Conservation (phyloP, 2,113 vertebrate genomes). For the Electrona antarctica region DNA sequence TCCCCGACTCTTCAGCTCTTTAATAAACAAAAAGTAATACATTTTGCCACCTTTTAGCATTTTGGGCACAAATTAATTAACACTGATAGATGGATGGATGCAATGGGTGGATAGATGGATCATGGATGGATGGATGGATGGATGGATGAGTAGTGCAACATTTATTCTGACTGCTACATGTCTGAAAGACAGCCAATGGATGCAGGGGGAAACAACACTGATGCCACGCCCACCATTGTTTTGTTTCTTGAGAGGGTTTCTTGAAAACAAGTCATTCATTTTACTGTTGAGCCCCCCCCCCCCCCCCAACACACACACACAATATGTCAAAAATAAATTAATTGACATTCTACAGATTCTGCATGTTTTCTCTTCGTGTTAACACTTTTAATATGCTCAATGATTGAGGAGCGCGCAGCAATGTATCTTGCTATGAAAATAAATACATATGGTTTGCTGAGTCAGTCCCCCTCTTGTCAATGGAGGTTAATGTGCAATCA, state of each 20-base stretch:
- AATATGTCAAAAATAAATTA: no score
- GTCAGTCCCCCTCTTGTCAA: no score
- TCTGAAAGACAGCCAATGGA: slow-evolving; percentile 35
- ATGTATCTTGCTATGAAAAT: no score
- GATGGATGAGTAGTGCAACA: no score
- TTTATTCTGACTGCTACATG: background rate
- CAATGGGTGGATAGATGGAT: background rate
- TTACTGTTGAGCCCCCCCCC: no score
- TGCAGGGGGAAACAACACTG: background rate
- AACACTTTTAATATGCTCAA: background rate
- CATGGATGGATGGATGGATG: slow-evolving; percentile 1
- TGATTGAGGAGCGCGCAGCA: background rate
- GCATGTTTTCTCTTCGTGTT: background rate
- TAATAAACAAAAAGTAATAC: no score
- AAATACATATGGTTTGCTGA: background rate
- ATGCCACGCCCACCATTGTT: slow-evolving; percentile 53
- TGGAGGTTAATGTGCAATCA: background rate
- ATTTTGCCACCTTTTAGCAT: slow-evolving; percentile 54
- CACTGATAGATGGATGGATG: background rate
- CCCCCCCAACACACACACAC: no score
- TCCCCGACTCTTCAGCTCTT: no score
- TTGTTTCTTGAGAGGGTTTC: background rate
- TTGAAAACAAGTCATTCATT: slow-evolving; percentile 40
- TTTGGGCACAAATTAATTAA: slow-evolving; percentile 44
- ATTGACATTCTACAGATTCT: no score